A percentile compares a stretch with the other conserved stretches of the same genome.
phyloP scores from a whole-genome alignment of 2,113 vertebrate genomes.

The Brevimyrus niger region DNA sequence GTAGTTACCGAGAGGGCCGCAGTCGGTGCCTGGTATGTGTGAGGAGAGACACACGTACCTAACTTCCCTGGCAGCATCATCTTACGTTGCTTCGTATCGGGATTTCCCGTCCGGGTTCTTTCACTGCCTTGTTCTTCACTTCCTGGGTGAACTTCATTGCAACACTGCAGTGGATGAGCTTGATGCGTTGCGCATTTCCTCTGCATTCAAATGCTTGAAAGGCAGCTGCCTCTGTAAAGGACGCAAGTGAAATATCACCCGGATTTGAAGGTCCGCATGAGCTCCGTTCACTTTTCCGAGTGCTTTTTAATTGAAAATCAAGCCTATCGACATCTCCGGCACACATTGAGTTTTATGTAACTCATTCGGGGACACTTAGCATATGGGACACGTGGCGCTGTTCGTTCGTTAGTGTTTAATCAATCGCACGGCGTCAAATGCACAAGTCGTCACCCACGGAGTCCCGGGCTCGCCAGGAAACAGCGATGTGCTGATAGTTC shows the following conservation, averaged over 20 bases:
- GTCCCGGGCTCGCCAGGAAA: background rate
- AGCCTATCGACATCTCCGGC: conserved; percentile 15
- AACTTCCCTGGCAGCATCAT: background rate
- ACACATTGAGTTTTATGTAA: conserved; percentile 11
- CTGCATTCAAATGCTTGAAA: background rate
- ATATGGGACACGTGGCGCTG: background rate
- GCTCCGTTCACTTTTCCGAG: background rate
- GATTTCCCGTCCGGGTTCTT: background rate
- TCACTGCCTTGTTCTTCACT: background rate
- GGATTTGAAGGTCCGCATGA: background rate
- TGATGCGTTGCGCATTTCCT: background rate
- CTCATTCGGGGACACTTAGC: conserved; percentile 13
- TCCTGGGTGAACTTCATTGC: background rate
- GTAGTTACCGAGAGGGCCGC: background rate
- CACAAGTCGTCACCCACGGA: background rate
- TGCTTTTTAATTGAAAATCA: conserved; percentile 7
- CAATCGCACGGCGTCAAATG: conserved; percentile 6
- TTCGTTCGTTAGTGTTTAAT: conserved; percentile 2
- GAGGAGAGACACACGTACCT: background rate
- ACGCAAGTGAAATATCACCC: background rate
- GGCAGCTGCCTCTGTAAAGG: background rate
- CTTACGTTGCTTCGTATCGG: background rate
- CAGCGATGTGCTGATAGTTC: background rate
- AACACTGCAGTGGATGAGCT: background rate
- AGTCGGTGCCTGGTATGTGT: background rate